Conservation (phyloP, 2,113 vertebrate species). For the Orthonyx spaldingii region DNA sequence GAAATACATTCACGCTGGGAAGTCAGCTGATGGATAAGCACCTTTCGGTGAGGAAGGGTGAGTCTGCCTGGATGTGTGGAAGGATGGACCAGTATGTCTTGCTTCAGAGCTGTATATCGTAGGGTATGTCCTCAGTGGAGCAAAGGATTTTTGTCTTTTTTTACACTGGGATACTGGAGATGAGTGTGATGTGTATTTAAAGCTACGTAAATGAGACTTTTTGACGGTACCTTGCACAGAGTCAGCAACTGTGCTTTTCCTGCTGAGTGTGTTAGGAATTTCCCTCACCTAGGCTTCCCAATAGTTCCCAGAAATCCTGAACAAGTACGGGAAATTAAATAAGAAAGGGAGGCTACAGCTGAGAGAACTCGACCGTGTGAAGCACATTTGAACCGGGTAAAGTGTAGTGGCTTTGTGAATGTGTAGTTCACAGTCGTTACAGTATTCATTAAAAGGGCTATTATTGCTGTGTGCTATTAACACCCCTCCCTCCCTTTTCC, state of each 20-base stretch:
- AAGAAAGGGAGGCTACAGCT: neutral
- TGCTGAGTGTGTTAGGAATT: neutral
- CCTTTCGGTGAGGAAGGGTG: neutral
- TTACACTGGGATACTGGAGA: neutral
- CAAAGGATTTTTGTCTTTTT: neutral
- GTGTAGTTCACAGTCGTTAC: neutral
- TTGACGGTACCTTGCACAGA: neutral
- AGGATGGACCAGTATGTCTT: neutral
- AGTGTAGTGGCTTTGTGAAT: neutral
- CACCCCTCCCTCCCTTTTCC: neutral
- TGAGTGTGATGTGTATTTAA: neutral
- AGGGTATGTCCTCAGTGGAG: neutral
- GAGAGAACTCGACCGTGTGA: neutral
- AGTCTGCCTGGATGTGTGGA: neutral
- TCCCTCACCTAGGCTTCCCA: neutral
- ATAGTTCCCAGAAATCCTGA: neutral
- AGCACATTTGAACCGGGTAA: neutral
- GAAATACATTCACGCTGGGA: neutral
- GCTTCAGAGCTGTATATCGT: rapidly evolving
- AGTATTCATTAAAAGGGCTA: neutral
- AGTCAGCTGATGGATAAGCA: neutral
- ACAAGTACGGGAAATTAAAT: neutral
- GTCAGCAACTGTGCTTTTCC: neutral
- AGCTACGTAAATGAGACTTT: neutral
- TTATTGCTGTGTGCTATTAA: neutral